Evolutionary conservation across 2,797 vertebrate genomes (phyloP).

Genomic region (Allobates femoralis): DNA sequence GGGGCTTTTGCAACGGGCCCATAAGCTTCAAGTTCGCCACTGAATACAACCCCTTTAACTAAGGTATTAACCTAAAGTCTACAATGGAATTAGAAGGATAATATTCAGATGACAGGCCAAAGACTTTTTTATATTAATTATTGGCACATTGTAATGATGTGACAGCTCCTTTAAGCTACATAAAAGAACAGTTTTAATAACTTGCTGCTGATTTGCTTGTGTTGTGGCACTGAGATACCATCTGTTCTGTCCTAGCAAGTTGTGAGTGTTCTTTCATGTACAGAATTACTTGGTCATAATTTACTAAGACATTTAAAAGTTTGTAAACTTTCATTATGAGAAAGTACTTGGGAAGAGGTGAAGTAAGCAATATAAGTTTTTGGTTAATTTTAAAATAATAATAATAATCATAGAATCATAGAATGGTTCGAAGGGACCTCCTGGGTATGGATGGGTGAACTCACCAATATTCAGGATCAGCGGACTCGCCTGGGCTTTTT

Average conservation of each 20-base stretch:
- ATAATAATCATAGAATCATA: too few species aligned
- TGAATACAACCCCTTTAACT: background rate
- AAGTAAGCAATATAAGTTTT: background rate
- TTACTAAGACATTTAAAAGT: background rate
- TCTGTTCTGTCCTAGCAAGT: background rate
- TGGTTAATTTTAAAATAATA: background rate
- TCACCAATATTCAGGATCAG: too few species aligned
- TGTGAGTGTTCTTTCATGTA: background rate
- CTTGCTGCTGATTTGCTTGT: background rate
- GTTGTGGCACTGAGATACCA: background rate
- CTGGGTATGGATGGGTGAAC: too few species aligned
- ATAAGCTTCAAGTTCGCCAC: too few species aligned
- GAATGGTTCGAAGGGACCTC: too few species aligned
- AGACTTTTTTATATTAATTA: background rate
- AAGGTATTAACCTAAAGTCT: background rate
- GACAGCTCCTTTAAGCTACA: background rate
- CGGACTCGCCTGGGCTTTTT: too few species aligned
- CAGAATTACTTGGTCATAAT: background rate
- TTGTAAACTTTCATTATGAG: background rate
- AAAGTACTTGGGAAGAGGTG: background rate
- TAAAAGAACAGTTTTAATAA: background rate
- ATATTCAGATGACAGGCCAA: background rate
- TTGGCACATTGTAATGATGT: background rate
- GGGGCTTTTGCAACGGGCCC: too few species aligned
- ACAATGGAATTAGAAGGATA: background rate